Base-by-base conservation (phyloP, 64 coral and sea anemone species). In the Actinia equina region DNA sequence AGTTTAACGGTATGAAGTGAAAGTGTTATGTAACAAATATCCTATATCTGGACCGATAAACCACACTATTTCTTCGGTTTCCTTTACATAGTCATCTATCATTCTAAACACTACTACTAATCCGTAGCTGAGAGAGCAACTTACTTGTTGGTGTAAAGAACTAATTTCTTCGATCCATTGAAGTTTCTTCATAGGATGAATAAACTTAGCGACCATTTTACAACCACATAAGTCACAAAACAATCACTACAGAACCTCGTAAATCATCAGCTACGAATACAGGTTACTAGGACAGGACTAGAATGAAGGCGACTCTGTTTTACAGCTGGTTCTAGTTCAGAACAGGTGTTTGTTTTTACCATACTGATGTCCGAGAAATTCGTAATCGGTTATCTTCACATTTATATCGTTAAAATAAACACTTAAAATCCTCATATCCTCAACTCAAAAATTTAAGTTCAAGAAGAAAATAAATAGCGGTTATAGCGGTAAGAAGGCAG, bases 141-240 rank as follows among this genome's bases (percentile, higher is more conserved):
- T 44, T 65, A 51, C 84, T 67, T 69, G 43, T 14, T 43, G 77
- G 19, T 79, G 77, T 6, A 79, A 19, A 0, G 44, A 6, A 42
- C 11, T 22, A 79, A 79, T 79, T 79, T 79, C 77, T 6, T 79
- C 77, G 44, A 79, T 79, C 77, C 77, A 79, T 79, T 79, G 27
- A 16, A 79, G 19, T 79, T 79, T 79, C 44, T 79, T 79, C 77
- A 79, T 79, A 13, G 26, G 19, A 26, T n/a, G 22, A 4, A 69
- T 69, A 26, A 69, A 69, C 22, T 69, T 7, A n/a, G 8, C 63
- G 10, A 69, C 63, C n/a, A 69, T 69, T 69, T 69, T 23, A 23
- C n/a, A 23, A 69, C 5, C 63, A 69, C 20, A 8, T 9, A 69
- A 23, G n/a, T 37, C 30, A 37, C 30, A 0, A 37, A 37, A 0